Evolutionary conservation across 2,888 invertebrate genomes (phyloP), one percentile per base, ranked within the genome.

Genomic region (Myathropa florea): DNA sequence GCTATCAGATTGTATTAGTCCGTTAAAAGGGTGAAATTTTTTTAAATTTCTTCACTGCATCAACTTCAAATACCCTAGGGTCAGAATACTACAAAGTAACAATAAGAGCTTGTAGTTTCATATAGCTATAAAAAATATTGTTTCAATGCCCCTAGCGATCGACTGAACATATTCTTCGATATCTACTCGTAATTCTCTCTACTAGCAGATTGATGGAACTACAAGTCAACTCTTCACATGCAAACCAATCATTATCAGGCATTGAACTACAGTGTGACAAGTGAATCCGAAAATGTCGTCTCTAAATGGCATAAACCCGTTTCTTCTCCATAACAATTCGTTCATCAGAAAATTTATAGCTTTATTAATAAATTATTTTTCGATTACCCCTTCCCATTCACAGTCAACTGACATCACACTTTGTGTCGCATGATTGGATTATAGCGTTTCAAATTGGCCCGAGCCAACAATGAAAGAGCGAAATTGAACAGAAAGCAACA

Each of bases 391-490:
- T 53, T 46, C 71, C 70, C 24, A 24, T 36, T 68, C 72, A 53
- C 72, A 46, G 63, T 60, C 72, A 24, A 60, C 64, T 63, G 57
- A 39, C 77, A 72, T 71, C 67, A 67, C 59, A 39, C 79, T 72
- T 68, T 46, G 65, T 63, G 77, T 73, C 85, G 68, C 77, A 70
- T 78, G 85, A 85, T 85, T 78, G 81, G 85, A 81, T 85, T 85
- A 81, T 73, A 81, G 70, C 81, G 64, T 81, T 70, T 73, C 68
- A 57, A 85, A 81, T 80, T 80, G 72, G 72, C 80, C 67, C 64
- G 76, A 77, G 80, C 81, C 81, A 85, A 81, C 81, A 30, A 26
- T 70, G 59, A 36, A 60, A 73, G 72, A 81, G 77, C 77, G 75
- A 67, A 71, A 76, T 59, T 39, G 64, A 64, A 70, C 14, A 39